Evolutionary conservation across 2,113 vertebrate species (phyloP).

Genomic region (Mormoops blainvillei): DNA sequence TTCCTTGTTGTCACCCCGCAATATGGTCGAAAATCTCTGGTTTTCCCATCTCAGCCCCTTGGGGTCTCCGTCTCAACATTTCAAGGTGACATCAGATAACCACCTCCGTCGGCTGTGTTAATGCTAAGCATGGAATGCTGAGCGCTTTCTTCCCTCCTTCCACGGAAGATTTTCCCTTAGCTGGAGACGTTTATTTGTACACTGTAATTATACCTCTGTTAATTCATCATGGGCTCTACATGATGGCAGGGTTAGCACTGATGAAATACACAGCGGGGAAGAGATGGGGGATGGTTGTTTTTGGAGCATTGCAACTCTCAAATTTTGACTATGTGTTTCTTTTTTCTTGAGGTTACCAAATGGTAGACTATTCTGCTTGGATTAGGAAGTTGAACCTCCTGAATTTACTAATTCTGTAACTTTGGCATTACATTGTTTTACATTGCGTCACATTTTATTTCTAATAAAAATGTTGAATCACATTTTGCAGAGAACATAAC

Average conservation of each 20-base stretch:
- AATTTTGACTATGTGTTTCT: not conserved
- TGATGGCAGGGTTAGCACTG: not conserved
- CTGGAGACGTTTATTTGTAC: not conserved
- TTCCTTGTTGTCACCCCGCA: fast-evolving
- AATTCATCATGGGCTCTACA: not conserved
- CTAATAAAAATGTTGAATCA: not conserved
- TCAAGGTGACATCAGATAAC: not conserved
- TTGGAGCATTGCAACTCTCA: not conserved
- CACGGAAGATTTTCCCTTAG: not conserved
- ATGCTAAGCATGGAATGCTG: not conserved
- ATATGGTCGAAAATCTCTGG: no score
- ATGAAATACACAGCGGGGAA: not conserved
- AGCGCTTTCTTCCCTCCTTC: not conserved
- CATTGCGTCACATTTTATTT: not conserved
- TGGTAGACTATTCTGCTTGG: not conserved
- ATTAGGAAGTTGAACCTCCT: not conserved
- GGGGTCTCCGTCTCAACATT: not conserved
- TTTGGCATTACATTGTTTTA: not conserved
- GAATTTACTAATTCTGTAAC: not conserved
- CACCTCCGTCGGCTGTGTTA: not conserved
- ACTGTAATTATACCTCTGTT: not conserved
- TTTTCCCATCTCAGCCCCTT: not conserved
- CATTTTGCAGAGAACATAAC: not conserved
- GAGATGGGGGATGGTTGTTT: not conserved
- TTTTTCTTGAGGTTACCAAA: not conserved